phyloP scores from a whole-genome alignment of 2,113 vertebrate species.

The Rousettus leschenaultii region DNA sequence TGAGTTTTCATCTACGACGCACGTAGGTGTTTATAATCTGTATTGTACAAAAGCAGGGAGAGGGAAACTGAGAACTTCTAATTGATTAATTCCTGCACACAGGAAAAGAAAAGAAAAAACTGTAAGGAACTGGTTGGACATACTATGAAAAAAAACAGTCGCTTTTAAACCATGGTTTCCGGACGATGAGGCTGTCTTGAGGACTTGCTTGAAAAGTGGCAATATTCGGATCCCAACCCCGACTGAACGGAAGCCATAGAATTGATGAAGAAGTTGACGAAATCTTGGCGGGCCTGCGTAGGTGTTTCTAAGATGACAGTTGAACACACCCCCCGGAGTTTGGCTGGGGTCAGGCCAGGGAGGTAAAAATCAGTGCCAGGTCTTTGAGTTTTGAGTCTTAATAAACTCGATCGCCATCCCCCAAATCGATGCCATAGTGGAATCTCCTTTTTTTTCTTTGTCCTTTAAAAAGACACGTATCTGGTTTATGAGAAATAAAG shows the following conservation, averaged over 20 bases:
- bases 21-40: neutral
- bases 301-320: fast-evolving
- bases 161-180: neutral
- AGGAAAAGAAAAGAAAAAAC: no score
- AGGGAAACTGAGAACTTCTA: neutral
- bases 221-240: neutral
- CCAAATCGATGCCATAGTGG: fast-evolving
- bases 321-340: fast-evolving
- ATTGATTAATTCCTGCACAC: neutral
- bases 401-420: no score
- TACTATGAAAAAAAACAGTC: neutral
- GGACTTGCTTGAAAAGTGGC: neutral
- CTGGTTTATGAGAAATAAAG: neutral
- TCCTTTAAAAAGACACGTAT: neutral
- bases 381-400: neutral
- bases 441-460: neutral
- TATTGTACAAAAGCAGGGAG: neutral
- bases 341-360: fast-evolving
- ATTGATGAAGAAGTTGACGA: neutral
- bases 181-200: neutral
- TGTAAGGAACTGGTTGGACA: fast-evolving
- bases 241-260: fast-evolving
- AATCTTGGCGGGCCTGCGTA: no score
- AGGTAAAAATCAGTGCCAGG: neutral
- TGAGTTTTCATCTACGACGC: neutral